Base-by-base conservation (phyloP, 2,113 vertebrate genomes). In the Elaphurus davidianus region DNA sequence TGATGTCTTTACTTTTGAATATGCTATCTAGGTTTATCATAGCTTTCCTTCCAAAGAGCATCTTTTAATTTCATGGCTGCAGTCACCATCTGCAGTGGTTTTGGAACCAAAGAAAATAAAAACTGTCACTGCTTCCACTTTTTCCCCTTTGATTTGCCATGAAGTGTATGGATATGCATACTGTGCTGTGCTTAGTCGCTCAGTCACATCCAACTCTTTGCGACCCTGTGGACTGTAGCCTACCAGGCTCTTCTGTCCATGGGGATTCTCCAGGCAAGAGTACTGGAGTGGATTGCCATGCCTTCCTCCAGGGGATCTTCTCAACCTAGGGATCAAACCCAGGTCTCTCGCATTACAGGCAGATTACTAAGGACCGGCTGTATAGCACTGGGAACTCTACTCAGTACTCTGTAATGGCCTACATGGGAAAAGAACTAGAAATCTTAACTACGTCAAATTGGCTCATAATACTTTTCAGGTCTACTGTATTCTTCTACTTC, bases 401-500 rank as follows among this genome's bases (percentile, higher is more conserved):
- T 40, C 67, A 36, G n/a, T 40, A 27, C 71, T 76, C 40, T 27
- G 40, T 43, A 76, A 3, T 43, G 67, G 67, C 36, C n/a, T 74
- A 25, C 40, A 25, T 40, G 10, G 67, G 67, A 27, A 76, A 76
- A 76, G 21, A 43, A 43, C 43, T 76, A 27, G 36, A 43, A 76
- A 76, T 76, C 13, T 43, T 76, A 27, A 76, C 27, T 40, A 43
- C 25, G 40, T 43, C 3, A 0, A 15, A 43, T 43, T 43, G 71
- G 40, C 27, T 76, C 12, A 43, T 43, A 76, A 76, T 27, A 23
- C 12, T 43, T 43, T 43, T 76, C 71, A 27, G 12, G 40, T 76
- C 23, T 43, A 43, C 23, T 76, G 4, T 64, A n/a, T 64, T 76
- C 11, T 27, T 76, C 71, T 43, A 76, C 40, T 76, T 43, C 36